A percentile compares a stretch with the other conserved stretches of the same genome.
These are phyloP conservation scores for Onthophagus sagittarius DNA, from an alignment of 2,888 invertebrate species.

Conservation along the genomic window DNA sequence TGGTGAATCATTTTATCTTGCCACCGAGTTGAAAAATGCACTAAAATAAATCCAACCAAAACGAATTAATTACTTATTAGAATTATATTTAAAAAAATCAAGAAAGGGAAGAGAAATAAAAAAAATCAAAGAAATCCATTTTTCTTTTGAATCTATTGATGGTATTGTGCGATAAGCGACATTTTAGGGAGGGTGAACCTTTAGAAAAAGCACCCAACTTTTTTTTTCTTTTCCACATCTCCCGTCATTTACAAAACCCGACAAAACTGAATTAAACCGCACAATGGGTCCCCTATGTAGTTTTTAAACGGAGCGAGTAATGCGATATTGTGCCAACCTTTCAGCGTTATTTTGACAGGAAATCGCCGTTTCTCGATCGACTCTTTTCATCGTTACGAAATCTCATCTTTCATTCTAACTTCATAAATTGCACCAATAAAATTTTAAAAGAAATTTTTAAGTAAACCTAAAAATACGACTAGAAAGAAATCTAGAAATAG, in stretches of 20 bases:
- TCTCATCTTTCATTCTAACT: not conserved
- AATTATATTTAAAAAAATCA: too few species aligned
- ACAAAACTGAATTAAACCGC: not conserved
- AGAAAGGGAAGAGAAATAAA: too few species aligned
- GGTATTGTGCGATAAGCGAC: not conserved
- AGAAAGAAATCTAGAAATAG: slow-evolving; percentile 13
- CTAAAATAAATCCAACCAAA: not conserved
- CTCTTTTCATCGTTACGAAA: not conserved
- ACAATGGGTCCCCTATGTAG: not conserved
- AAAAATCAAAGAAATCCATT: not conserved
- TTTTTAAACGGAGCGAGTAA: not conserved
- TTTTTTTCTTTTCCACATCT: not conserved
- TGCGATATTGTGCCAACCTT: not conserved
- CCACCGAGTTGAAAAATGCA: not conserved
- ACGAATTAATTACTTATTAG: too few species aligned
- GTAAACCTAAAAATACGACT: not conserved
- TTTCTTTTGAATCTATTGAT: not conserved
- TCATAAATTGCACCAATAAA: not conserved
- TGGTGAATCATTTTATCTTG: not conserved
- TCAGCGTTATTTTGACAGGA: not conserved
- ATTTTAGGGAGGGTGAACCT: not conserved
- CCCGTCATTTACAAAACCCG: not conserved
- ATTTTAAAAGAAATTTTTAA: not conserved
- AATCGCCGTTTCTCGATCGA: not conserved
- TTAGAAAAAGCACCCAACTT: not conserved